Base-by-base conservation (phyloP, 2,113 vertebrate species). In the Otolemur garnettii region DNA sequence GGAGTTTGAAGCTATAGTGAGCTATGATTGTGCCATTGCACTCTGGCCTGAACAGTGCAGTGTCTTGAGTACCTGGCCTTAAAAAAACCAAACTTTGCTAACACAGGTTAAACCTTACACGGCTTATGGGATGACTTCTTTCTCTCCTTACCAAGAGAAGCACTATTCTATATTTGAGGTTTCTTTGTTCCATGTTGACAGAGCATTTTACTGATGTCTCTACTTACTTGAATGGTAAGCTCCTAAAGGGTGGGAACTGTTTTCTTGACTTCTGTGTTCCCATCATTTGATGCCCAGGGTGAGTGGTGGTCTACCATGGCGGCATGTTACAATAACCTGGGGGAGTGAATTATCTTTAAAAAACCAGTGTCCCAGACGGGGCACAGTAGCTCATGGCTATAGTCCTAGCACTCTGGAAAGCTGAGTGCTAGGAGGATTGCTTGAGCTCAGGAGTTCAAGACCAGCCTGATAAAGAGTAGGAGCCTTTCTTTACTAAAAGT, bases 331-430 rank as follows among this genome's bases (percentile, higher is more conserved):
- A 87, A 80, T 90, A 91, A 71, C 42, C 33, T 81, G 7, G 13
- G 26, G 45, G 24, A 95, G 12, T 26, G 33, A 60, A 75, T 71
- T 22, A 71, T 69, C 38, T 96, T 95, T 96, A 55, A 75, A 95
- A 50, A 78, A 68, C 11, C 17, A n/a, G 33, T 66, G 82, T 57
- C 5, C 28, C 26, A 28, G 64, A 12, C n/a, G 26, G 7, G 6
- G 21, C 3, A 8, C 18, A 33, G 68, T 35, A 17, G 45, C 45
- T 50, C 45, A 50, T 50, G 45, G 7, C 45, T 50, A 10, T 50
- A 50, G 10, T 50, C 45, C 33, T 28, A 30, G 28, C 28, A 66
- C 64, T 66, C 14, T 66, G 64, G 64, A 28, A 66, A 28, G 28
- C 64, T 12, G 1, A 66, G 64, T 38, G 64, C 11, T 38, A 5